Percentiles rank a stretch among this genome's conserved stretches.
Evolutionary conservation across 2,888 invertebrate genomes (phyloP).

Genomic region (Chorisops tibialis): DNA sequence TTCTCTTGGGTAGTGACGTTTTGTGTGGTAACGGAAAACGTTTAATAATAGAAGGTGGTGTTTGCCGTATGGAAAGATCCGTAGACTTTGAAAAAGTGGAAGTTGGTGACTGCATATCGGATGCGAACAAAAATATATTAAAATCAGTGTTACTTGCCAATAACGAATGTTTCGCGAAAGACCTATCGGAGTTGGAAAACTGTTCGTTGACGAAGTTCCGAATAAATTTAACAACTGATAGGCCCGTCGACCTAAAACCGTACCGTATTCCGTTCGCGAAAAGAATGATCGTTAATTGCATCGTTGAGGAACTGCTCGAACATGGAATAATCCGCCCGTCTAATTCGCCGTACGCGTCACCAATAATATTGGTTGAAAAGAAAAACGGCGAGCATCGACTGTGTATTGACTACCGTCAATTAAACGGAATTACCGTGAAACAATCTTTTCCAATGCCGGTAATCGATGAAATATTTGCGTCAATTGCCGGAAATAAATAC

Average conservation of each 20-base stretch:
- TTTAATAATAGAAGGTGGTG: background rate
- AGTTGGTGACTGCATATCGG: background rate
- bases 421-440: conserved; percentile 32
- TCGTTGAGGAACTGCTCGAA: background rate
- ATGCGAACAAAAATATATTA: background rate
- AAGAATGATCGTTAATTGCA: background rate
- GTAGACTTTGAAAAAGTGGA: background rate
- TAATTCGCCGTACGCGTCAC: conserved; percentile 24
- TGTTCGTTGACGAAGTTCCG: background rate
- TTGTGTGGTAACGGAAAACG: background rate
- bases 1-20: background rate
- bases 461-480: conserved; percentile 33
- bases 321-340: background rate
- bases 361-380: conserved; percentile 19
- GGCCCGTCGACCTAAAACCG: background rate
- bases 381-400: conserved; percentile 22
- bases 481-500: conserved; percentile 12
- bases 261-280: conserved; percentile 3
- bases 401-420: conserved; percentile 31
- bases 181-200: background rate
- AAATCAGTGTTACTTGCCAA: background rate
- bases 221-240: background rate
- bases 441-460: conserved; percentile 34
- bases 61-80: background rate
- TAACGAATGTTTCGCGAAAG: background rate